Conservation (phyloP, 2,797 vertebrate genomes). For the Gymnodraco acuticeps region DNA sequence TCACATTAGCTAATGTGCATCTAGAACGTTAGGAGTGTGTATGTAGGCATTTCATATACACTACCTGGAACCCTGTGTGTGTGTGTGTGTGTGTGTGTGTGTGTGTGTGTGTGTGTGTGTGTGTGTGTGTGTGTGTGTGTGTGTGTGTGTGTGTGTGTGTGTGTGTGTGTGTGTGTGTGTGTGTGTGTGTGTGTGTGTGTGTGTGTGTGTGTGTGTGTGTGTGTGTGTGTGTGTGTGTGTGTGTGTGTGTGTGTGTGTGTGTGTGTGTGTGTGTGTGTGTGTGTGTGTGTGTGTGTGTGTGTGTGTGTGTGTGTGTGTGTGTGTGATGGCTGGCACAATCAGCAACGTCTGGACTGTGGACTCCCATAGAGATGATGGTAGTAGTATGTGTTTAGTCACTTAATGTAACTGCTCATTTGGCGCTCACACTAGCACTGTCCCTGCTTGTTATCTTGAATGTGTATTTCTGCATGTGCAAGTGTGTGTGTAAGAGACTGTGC, state of each 20-base stretch:
- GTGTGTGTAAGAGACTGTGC: conserved; percentile 5
- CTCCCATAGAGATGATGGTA: conserved; percentile 79
- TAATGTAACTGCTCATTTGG: conserved; percentile 87
- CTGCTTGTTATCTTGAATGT: conserved; percentile 76
- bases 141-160: conserved; percentile 35
- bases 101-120: conserved; percentile 24
- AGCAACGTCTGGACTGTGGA: conserved; percentile 72
- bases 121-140: conserved; percentile 38
- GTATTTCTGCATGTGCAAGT: conserved; percentile 52
- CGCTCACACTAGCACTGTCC: conserved; percentile 75
- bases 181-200: conserved; percentile 41
- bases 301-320: conserved; percentile 37
- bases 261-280: conserved; percentile 33
- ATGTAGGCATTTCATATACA: conserved; percentile 42
- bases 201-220: conserved; percentile 18
- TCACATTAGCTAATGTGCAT: conserved; percentile 80
- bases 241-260: background rate
- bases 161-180: conserved; percentile 23
- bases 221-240: conserved; percentile 14
- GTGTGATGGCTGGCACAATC: conserved; percentile 64
- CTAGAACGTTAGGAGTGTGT: conserved; percentile 55
- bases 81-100: conserved; percentile 32
- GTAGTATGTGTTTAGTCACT: conserved; percentile 87
- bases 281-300: conserved; percentile 20
- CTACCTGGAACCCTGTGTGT: conserved; percentile 35